Base-by-base conservation (phyloP, 2,888 invertebrate genomes). In the Ophion slaviceki region DNA sequence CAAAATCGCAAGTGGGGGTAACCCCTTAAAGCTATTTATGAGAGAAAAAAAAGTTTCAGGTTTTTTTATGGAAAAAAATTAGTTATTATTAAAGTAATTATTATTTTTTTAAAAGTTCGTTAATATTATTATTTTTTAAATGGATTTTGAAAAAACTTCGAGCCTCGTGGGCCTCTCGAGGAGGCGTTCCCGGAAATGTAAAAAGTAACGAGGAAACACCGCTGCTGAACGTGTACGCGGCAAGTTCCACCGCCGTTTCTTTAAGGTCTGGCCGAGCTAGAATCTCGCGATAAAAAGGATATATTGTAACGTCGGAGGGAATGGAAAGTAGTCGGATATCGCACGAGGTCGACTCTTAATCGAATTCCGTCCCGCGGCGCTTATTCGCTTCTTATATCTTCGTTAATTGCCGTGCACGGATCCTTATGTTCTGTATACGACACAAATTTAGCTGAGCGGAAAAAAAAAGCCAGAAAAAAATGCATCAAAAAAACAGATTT, bases 301-400 rank as follows among this genome's bases (percentile, higher is more conserved):
- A 80, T 40, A 40, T 40, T 76, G 40, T 72, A 66, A 14, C 74
- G 80, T 70, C 57, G 40, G 72, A 47, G 20, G 72, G 61, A 84
- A 84, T 84, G 76, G 84, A 84, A 84, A 84, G 84, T 84, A 77
- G 76, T 77, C 66, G 84, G 80, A 82, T 82, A 84, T 84, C 84
- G 80, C 77, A 77, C 84, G 80, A 84, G 84, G 84, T 84, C 80
- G 80, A 36, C 45, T 72, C 80, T 84, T 84, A 84, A 84, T 84
- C 79, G 84, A 84, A 84, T 84, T 80, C 80, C 68, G 40, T 74
- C 77, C 62, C 72, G 62, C 57, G 72, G 72, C 72, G 72, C 61
- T 72, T 17, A 77, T 78, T 59, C 53, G 70, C 64, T 64, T 8
- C 40, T 80, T 70, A 59, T 70, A 61, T 28, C 80, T 32, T 17